A percentile compares a stretch with the other conserved stretches of the same genome.
These are phyloP conservation scores for Magallana ariakensis DNA, from an alignment of 1,140 invertebrate species.

Conservation along the genomic window DNA sequence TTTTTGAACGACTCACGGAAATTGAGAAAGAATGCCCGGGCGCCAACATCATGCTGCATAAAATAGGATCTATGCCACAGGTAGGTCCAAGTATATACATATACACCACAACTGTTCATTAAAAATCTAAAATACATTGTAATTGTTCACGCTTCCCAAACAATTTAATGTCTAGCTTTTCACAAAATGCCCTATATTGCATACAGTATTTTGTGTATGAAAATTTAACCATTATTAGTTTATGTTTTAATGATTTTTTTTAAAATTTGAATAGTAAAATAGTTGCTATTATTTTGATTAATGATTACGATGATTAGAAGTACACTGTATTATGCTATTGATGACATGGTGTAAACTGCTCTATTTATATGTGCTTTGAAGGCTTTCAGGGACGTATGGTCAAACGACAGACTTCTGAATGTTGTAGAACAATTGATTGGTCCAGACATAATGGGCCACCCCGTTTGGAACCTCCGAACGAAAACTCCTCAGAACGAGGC, in stretches of 20 bases:
- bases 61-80: constrained; percentile 71
- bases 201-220: too few species aligned
- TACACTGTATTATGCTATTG: too few species aligned
- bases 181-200: too few species aligned
- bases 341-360: too few species aligned
- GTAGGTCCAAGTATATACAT: constrained; percentile 54
- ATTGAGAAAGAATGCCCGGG: constrained; percentile 76
- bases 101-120: background rate
- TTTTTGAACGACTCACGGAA: constrained; percentile 73
- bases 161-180: too few species aligned
- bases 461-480: constrained; percentile 77
- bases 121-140: too few species aligned
- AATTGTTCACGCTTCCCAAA: too few species aligned
- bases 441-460: constrained; percentile 75
- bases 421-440: constrained; percentile 76
- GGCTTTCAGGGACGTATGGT: constrained; percentile 70
- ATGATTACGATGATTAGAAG: too few species aligned
- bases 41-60: constrained; percentile 73
- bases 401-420: constrained; percentile 73
- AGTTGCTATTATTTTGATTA: too few species aligned
- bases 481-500: constrained; percentile 74
- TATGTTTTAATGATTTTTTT: too few species aligned
- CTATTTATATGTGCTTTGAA: constrained; percentile 47
- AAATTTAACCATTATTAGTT: too few species aligned
- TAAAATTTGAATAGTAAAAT: too few species aligned